Evolutionary conservation across 2,888 invertebrate species (phyloP).

Genomic region (Ferrisia virgata): DNA sequence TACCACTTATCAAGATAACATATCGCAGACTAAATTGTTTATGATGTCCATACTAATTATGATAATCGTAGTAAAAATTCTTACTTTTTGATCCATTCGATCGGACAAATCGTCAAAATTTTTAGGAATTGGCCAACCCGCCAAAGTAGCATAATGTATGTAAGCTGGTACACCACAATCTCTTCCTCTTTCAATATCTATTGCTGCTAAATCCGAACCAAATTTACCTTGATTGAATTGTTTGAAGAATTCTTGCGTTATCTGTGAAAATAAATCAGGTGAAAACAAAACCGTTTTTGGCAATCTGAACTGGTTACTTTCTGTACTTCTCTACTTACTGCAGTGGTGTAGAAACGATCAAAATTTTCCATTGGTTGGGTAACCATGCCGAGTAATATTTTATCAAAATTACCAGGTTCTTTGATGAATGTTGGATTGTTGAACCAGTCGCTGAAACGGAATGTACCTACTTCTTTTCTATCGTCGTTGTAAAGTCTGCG

Average conservation of each 20-base stretch:
- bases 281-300: too few species aligned
- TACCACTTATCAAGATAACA: too few species aligned
- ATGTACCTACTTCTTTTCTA: neutral
- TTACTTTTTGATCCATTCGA: neutral
- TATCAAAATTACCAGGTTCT: neutral
- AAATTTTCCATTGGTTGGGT: neutral
- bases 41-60: too few species aligned
- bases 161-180: conserved; percentile 78
- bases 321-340: neutral
- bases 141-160: conserved; percentile 63
- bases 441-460: neutral
- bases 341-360: neutral
- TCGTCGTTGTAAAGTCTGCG: neutral
- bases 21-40: too few species aligned
- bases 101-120: neutral
- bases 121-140: conserved; percentile 56
- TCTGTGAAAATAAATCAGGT: conserved; percentile 27
- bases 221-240: conserved; percentile 34
- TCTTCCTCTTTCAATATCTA: conserved; percentile 75
- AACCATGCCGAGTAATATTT: neutral
- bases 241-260: conserved; percentile 47
- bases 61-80: too few species aligned
- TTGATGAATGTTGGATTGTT: neutral
- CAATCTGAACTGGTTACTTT: neutral
- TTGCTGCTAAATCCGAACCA: conserved; percentile 68